These are phyloP conservation scores for Chamaea fasciata DNA, from an alignment of 2,113 vertebrate species.

Conservation along the genomic window DNA sequence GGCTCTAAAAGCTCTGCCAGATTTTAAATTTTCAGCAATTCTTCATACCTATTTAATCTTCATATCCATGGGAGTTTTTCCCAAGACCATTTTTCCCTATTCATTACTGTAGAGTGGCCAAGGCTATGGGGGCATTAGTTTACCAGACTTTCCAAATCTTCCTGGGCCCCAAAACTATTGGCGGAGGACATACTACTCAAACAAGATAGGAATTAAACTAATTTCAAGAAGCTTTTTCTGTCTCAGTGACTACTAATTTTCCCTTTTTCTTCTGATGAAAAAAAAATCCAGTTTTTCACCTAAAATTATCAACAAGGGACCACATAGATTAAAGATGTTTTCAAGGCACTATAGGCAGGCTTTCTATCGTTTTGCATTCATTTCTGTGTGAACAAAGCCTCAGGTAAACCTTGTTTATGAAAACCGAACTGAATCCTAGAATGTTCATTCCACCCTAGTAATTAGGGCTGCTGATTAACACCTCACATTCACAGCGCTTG, in stretches of 20 bases:
- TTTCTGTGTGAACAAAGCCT: slow-evolving; percentile 37
- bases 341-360: neutral
- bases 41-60: neutral
- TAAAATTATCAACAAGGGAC: neutral
- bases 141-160: neutral
- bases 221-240: neutral
- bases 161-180: neutral
- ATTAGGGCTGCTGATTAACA: slow-evolving; percentile 62
- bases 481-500: slow-evolving; percentile 58
- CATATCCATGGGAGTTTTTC: neutral
- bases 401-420: slow-evolving; percentile 57
- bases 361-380: neutral
- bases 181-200: neutral
- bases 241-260: neutral
- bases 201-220: neutral
- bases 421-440: slow-evolving; percentile 39
- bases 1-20: neutral
- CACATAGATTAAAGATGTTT: neutral
- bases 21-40: neutral
- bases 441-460: slow-evolving; percentile 57
- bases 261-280: neutral
- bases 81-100: neutral
- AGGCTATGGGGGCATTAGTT: neutral
- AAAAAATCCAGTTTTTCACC: neutral
- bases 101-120: neutral